Evolutionary conservation across 2,797 vertebrate genomes (phyloP).

Genomic region (Tympanoctomys barrerae): DNA sequence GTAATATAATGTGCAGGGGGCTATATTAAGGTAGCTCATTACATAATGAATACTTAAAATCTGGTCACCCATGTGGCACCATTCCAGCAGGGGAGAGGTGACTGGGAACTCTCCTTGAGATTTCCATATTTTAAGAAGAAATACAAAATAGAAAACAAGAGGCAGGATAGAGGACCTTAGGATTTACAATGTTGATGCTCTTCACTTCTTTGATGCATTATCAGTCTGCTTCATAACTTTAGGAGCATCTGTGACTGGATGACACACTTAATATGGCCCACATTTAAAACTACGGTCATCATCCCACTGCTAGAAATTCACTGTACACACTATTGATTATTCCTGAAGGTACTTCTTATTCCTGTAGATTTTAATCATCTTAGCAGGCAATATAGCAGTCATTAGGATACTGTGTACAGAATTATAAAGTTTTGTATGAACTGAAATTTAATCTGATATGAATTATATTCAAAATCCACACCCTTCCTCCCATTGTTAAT

Average conservation of each 20-base stretch:
- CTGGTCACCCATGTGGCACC: not conserved
- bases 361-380: not conserved
- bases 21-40: not conserved
- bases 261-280: not conserved
- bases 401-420: not conserved
- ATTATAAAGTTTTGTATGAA: not conserved
- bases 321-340: not conserved
- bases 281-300: not conserved
- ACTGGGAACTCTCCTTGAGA: not conserved
- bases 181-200: not conserved
- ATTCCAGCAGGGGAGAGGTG: not conserved
- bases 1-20: slow-evolving; percentile 22
- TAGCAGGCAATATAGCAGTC: not conserved
- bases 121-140: slow-evolving; percentile 11
- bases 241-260: not conserved
- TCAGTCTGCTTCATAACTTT: not conserved
- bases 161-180: not conserved
- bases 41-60: slow-evolving; percentile 54
- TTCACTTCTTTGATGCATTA: not conserved
- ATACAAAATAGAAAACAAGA: not conserved
- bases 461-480: slow-evolving; percentile 24
- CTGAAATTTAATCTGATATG: slow-evolving; percentile 1
- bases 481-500: not conserved
- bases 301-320: not conserved
- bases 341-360: not conserved